phyloP scores from a whole-genome alignment of 2,797 vertebrate genomes.

The Sorex maritimensis region DNA sequence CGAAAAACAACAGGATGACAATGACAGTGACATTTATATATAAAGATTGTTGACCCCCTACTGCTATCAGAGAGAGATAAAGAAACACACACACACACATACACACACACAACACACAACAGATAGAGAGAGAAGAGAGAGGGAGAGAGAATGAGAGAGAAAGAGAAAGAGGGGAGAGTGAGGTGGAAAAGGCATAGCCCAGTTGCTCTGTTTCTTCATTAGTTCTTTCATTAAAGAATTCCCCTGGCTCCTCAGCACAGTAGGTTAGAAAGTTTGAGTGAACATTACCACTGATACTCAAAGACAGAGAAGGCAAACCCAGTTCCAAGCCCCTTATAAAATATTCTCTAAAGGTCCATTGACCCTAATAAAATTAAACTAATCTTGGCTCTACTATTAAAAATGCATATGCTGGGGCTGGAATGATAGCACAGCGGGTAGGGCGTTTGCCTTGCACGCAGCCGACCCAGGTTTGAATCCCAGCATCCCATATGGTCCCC shows the following conservation, averaged over 20 bases:
- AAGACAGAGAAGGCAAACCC: not conserved
- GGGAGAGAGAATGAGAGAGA: not conserved
- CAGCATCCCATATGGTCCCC: too few species aligned
- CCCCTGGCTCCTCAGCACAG: not conserved
- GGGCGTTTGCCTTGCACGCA: too few species aligned
- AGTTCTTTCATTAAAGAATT: not conserved
- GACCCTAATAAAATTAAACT: conserved; percentile 77
- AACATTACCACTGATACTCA: not conserved
- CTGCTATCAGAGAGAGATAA: not conserved
- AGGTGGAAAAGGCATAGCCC: not conserved
- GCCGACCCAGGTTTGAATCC: too few species aligned
- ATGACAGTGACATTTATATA: too few species aligned
- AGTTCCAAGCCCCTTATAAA: not conserved
- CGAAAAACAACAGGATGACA: too few species aligned
- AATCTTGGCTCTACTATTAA: conserved; percentile 73
- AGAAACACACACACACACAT: too few species aligned
- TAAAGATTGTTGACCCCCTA: not conserved
- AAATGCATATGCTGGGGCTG: conserved; percentile 68
- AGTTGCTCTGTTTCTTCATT: not conserved
- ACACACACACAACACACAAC: too few species aligned
- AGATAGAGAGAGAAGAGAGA: too few species aligned
- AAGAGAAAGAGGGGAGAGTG: too few species aligned
- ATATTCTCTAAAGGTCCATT: conserved; percentile 34
- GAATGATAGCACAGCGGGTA: too few species aligned
- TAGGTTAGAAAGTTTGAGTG: not conserved